phyloP scores from a whole-genome alignment of 2,888 invertebrate genomes.

The Melipona beecheii region DNA sequence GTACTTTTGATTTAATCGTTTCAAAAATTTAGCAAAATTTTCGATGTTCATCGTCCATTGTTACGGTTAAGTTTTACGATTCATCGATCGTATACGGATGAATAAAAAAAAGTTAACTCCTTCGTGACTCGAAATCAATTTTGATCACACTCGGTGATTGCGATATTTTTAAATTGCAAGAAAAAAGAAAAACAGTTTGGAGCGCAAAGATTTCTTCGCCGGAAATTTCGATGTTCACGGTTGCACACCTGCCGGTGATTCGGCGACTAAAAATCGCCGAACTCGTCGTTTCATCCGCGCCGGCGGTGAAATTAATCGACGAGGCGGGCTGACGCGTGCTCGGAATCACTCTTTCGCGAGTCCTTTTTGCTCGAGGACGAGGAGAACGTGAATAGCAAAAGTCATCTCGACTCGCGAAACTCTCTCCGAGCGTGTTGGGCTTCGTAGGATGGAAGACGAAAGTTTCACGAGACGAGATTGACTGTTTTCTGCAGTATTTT shows the following conservation, averaged over 20 bases:
- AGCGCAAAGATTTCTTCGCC: too few relatives aligned
- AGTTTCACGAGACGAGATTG: neutral
- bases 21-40: too few relatives aligned
- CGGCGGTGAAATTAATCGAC: constrained; percentile 65
- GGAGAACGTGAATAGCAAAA: constrained; percentile 28
- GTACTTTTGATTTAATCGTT: too few relatives aligned
- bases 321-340: constrained; percentile 69
- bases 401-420: constrained; percentile 14
- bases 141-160: too few relatives aligned
- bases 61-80: too few relatives aligned
- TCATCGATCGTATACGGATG: too few relatives aligned
- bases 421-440: neutral
- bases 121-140: too few relatives aligned
- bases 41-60: too few relatives aligned
- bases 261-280: constrained; percentile 43
- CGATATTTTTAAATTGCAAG: neutral
- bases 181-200: neutral
- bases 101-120: too few relatives aligned
- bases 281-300: constrained; percentile 49
- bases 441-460: constrained; percentile 32
- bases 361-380: constrained; percentile 60
- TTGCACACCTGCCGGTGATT: constrained; percentile 42
- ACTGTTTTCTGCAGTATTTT: too few relatives aligned
- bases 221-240: constrained; percentile 14
- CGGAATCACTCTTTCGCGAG: constrained; percentile 71